A percentile compares a stretch with the other conserved stretches of the same genome.
phyloP scores from a whole-genome alignment of 2,888 invertebrate species.

The Eristalis intricaria region DNA sequence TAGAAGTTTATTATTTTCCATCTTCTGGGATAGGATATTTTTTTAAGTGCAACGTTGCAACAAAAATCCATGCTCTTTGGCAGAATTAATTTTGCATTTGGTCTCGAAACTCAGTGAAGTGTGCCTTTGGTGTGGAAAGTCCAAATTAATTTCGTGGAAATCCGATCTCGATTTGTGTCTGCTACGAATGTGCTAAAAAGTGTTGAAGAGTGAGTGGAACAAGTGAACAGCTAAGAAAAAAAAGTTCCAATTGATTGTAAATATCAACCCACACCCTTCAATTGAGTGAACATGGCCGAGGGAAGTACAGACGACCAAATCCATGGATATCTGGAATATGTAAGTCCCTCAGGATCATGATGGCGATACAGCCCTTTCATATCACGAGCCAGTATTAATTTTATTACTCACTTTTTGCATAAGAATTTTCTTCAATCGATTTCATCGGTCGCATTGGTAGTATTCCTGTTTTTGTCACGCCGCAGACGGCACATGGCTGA shows the following conservation, averaged over 20 bases:
- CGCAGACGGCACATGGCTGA: slow-evolving; percentile 3
- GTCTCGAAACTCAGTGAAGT: not conserved
- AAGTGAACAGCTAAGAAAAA: slow-evolving; percentile 16
- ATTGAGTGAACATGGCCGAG: slow-evolving; percentile 58
- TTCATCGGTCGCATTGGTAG: slow-evolving; percentile 37
- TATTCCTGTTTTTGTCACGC: slow-evolving; percentile 57
- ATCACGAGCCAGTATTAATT: slow-evolving; percentile 50
- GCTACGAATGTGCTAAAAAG: not conserved
- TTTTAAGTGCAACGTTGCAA: slow-evolving; percentile 55
- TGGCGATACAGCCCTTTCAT: slow-evolving; percentile 5
- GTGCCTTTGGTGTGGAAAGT: slow-evolving; percentile 4
- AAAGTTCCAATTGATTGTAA: slow-evolving; percentile 28
- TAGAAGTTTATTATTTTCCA: slow-evolving; percentile 38
- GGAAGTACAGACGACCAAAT: slow-evolving; percentile 60
- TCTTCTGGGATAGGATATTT: not conserved
- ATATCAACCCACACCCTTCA: slow-evolving; percentile 30
- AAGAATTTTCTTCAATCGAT: slow-evolving; percentile 69
- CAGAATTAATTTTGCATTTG: not conserved
- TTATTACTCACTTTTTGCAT: slow-evolving; percentile 69
- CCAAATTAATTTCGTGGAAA: not conserved
- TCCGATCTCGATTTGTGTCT: slow-evolving; percentile 6
- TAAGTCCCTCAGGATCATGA: slow-evolving; percentile 43
- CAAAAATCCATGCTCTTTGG: not conserved
- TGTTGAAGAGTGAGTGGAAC: slow-evolving; percentile 5
- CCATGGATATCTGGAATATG: slow-evolving; percentile 67